Evolutionary conservation across 2,797 vertebrate genomes (phyloP), one percentile per base, ranked within the genome.

Genomic region (Manis pentadactyla): DNA sequence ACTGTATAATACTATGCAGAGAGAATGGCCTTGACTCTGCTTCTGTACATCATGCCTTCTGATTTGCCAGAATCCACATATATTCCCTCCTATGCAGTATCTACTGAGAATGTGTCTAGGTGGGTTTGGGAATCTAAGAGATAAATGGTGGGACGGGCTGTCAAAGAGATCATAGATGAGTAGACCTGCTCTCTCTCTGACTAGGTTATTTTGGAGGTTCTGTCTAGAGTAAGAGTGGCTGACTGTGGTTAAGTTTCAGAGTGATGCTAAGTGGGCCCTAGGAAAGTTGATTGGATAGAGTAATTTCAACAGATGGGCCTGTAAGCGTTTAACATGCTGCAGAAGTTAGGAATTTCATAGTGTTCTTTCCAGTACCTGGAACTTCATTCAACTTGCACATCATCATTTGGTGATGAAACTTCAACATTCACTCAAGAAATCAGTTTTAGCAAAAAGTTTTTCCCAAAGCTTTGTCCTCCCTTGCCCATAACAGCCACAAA

Each of bases 401-500:
- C 23, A 77, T 83, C 66, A 17, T 83, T 39, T 85, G 25, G 21
- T 49, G 63, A 81, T 42, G 39, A 34, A 82, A 55, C 53, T 95
- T 82, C 59, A 93, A 96, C 88, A 69, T 87, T 64, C 57, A 93
- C 17, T 87, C 27, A 82, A 91, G 29, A 61, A 88, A 82, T 8
- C 13, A 7, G 6, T 57, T 49, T 46, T 83, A 37, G 29, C 10
- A 89, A 86, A 84, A 92, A 84, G 17, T 0, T 12, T 75, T 94
- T 77, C 5, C 29, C 37, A 51, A 79, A 93, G 3, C 11, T 23
- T 75, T 42, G 21, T 37, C 2, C 2, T 75, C 15, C 25, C 1
- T 39, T 81, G n/a, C 3, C 37, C 63, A 51, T 8, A 73, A 51
- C 0, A 57, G 53, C 77, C 31, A 31, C 17, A 78, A 78, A 64